These are phyloP conservation scores for Saccostrea glomerata DNA, from an alignment of 1,140 invertebrate genomes.

Conservation along the genomic window DNA sequence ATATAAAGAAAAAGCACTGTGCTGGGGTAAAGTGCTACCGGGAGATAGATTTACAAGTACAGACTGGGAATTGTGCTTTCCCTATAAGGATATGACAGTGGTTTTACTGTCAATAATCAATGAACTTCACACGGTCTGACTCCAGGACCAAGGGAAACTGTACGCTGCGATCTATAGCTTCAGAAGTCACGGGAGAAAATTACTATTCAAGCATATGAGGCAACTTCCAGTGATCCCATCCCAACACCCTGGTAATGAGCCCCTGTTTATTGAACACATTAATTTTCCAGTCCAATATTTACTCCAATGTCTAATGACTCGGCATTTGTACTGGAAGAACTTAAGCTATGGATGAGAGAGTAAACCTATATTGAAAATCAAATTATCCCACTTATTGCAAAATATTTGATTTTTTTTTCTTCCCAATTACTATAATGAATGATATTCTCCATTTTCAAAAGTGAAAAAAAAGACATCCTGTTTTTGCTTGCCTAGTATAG, in stretches of 20 bases:
- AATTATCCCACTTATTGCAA: neutral
- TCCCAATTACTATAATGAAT: neutral
- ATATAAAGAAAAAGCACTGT: neutral
- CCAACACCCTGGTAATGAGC: neutral
- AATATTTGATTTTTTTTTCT: neutral
- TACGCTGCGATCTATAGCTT: conserved; percentile 16
- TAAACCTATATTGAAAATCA: neutral
- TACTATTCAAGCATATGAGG: neutral
- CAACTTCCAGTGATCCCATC: neutral
- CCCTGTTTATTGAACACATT: neutral
- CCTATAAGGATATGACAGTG: conserved; percentile 5
- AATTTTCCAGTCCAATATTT: conserved; percentile 18
- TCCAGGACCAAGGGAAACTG: neutral
- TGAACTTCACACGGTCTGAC: conserved; percentile 2
- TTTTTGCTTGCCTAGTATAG: neutral
- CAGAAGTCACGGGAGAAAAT: conserved; percentile 7
- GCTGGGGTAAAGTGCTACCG: conserved; percentile 7
- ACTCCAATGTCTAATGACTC: neutral
- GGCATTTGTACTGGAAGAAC: neutral
- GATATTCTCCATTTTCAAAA: neutral
- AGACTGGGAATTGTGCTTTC: neutral
- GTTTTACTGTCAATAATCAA: conserved; percentile 31
- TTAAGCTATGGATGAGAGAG: neutral
- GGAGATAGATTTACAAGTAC: conserved; percentile 13
- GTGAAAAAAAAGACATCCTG: neutral